phyloP scores from a whole-genome alignment of 53 echinoderm and acorn worm genomes.

The Patiria pectinifera region DNA sequence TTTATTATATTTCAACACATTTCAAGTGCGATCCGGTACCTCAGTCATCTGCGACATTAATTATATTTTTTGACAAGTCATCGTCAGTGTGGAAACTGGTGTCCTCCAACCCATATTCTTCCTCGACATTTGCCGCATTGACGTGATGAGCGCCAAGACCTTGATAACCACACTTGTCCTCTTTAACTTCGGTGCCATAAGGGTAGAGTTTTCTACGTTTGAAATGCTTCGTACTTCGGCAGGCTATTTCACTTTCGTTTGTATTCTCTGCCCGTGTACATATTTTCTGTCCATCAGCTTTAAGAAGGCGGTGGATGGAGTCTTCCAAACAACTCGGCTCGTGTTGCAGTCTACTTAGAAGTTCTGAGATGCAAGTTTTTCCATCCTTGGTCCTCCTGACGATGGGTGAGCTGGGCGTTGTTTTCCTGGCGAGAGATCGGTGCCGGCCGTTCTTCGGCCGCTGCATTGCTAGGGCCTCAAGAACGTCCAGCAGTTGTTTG shows the following conservation, averaged over 20 bases:
- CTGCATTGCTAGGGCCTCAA: constrained; percentile 33
- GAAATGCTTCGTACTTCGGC: no score
- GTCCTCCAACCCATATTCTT: no score
- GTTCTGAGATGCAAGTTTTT: background rate
- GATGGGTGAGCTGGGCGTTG: background rate
- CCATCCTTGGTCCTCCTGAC: background rate
- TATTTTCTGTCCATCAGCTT: background rate
- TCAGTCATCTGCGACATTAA: no score
- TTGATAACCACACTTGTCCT: no score
- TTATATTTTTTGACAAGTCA: no score
- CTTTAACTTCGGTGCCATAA: no score
- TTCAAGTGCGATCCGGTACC: no score
- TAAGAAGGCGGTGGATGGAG: background rate
- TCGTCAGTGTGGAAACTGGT: no score
- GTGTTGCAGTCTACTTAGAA: background rate
- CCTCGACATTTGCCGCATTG: no score
- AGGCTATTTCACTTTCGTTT: background rate
- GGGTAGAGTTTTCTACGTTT: no score
- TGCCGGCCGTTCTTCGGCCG: constrained; percentile 8
- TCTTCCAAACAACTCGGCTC: background rate
- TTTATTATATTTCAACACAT: no score
- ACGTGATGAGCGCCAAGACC: no score
- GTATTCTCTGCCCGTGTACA: background rate
- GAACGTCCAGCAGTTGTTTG: constrained; percentile 20
- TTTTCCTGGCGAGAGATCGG: background rate